These are phyloP conservation scores for Tiaroga cobitis DNA, from an alignment of 2,797 vertebrate genomes.

Conservation along the genomic window DNA sequence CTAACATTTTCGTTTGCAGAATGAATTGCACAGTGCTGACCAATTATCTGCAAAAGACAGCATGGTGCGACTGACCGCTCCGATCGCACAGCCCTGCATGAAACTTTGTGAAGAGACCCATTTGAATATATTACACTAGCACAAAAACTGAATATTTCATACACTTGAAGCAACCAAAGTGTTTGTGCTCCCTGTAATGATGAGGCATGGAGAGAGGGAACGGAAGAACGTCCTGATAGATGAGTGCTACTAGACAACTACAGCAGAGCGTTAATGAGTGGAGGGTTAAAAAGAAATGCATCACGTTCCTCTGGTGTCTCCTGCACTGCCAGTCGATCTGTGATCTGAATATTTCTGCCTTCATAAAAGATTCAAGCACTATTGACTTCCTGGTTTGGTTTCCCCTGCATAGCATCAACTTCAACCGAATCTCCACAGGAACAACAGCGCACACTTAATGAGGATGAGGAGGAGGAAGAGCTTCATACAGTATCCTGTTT, in stretches of 20 bases:
- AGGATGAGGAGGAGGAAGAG: constrained; percentile 21
- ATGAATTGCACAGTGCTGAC: background rate
- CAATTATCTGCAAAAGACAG: constrained; percentile 12
- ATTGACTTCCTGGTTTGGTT: constrained; percentile 83
- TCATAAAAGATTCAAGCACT: constrained; percentile 92
- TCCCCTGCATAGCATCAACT: constrained; percentile 67
- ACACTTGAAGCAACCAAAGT: constrained; percentile 31
- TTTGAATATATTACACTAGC: constrained; percentile 15
- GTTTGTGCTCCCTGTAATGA: constrained; percentile 48
- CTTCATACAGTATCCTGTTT: constrained; percentile 22
- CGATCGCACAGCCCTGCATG: background rate
- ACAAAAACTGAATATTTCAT: constrained; percentile 32
- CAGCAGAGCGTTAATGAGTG: constrained; percentile 68
- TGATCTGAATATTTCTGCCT: constrained; percentile 91
- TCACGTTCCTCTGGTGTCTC: constrained; percentile 67
- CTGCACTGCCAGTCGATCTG: constrained; percentile 78
- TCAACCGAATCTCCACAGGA: constrained; percentile 68
- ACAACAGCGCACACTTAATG: constrained; percentile 51
- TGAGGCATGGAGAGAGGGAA: constrained; percentile 9
- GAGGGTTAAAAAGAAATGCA: constrained; percentile 34
- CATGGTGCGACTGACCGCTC: background rate
- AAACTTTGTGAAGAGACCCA: background rate
- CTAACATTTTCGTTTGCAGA: background rate
- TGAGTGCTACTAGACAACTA: constrained; percentile 28
- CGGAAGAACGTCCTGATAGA: constrained; percentile 47